Percentiles rank a stretch among this genome's conserved stretches.
These are phyloP conservation scores for Rhadina sibilatrix DNA, from an alignment of 2,113 vertebrate genomes.

Conservation along the genomic window DNA sequence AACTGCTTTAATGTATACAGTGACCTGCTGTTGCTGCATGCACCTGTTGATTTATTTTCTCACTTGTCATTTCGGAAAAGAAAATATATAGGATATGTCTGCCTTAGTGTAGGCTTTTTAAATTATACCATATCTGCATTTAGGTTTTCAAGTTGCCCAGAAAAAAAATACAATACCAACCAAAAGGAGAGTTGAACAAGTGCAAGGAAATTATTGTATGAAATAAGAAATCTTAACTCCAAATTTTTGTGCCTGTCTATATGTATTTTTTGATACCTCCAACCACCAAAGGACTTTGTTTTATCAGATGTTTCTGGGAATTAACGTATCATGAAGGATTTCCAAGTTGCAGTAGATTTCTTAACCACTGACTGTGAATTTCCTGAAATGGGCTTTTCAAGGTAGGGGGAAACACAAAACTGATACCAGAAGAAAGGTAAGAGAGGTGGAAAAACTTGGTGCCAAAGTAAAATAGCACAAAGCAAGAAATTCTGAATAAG, in stretches of 20 bases:
- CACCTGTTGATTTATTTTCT: background rate
- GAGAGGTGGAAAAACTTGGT: background rate
- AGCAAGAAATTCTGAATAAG: background rate
- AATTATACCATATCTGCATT: background rate
- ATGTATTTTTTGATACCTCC: background rate
- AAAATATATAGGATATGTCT: background rate
- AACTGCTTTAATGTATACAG: fast-evolving
- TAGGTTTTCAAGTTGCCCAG: background rate
- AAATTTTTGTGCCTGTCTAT: background rate
- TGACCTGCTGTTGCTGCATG: background rate
- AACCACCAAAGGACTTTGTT: background rate
- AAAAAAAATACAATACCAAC: background rate
- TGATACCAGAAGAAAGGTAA: background rate
- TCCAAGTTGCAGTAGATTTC: background rate
- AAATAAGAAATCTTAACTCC: background rate
- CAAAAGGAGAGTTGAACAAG: background rate
- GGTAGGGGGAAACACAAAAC: background rate
- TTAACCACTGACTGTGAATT: background rate
- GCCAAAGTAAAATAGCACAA: background rate
- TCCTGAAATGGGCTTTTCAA: background rate
- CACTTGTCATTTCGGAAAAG: background rate
- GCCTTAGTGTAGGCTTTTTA: background rate
- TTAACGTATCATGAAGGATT: background rate
- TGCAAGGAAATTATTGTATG: background rate
- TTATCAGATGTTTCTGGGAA: background rate